Evolutionary conservation across 2,113 vertebrate species (phyloP).

Genomic region (Melanerpes aurifrons): DNA sequence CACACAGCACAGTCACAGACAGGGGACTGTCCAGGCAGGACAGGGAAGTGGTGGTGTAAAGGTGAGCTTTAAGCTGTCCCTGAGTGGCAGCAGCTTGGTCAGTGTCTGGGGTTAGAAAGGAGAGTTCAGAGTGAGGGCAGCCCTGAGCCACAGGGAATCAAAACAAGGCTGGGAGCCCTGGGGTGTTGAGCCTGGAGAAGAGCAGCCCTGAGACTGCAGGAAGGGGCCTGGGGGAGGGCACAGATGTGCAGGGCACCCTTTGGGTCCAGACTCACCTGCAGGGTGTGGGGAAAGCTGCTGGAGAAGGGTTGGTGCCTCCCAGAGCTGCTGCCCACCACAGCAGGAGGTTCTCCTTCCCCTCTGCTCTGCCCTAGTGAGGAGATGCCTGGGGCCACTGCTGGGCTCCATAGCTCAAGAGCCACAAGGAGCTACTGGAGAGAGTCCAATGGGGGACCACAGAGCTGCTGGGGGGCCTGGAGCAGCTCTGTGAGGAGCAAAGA

Average conservation of each 20-base stretch:
- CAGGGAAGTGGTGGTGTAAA: not conserved
- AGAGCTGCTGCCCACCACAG: not conserved
- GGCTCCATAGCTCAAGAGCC: not conserved
- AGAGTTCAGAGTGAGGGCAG: not conserved
- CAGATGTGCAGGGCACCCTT: rapidly evolving
- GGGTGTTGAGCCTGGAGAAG: too few species aligned
- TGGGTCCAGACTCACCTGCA: not conserved
- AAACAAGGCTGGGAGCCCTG: too few species aligned
- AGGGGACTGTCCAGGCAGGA: not conserved
- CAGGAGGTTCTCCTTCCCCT: not conserved
- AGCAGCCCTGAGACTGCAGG: not conserved
- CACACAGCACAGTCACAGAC: not conserved
- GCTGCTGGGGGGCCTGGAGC: not conserved
- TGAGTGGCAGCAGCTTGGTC: not conserved
- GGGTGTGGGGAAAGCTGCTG: not conserved
- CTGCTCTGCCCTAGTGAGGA: not conserved
- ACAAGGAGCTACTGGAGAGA: not conserved
- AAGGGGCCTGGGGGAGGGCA: rapidly evolving
- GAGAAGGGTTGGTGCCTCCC: not conserved
- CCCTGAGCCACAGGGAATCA: not conserved
- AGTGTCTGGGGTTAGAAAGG: not conserved
- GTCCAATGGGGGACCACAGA: not conserved
- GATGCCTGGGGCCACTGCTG: not conserved
- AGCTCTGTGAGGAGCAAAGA: not conserved
- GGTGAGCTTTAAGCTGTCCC: not conserved